phyloP scores from a whole-genome alignment of 2,113 vertebrate species.

The Pomatostomus ruficeps region DNA sequence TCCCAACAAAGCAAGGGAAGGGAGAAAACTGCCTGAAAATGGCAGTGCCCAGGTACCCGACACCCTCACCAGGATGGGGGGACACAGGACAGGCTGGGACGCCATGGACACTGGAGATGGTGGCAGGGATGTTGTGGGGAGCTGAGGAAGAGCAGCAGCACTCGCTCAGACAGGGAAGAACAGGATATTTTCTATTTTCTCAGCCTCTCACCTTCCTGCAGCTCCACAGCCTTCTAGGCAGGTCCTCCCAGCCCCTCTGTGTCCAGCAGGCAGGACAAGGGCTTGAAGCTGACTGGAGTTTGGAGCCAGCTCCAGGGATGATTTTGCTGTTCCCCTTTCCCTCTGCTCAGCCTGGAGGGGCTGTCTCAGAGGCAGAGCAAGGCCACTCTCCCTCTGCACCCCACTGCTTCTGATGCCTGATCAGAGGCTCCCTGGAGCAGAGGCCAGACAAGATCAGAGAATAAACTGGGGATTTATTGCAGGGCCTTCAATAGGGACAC shows the following conservation, averaged over 20 bases:
- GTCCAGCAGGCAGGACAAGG: background rate
- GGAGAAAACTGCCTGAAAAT: rapidly evolving
- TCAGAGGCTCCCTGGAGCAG: too few relatives aligned
- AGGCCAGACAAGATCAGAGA: too few relatives aligned
- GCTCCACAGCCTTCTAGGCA: background rate
- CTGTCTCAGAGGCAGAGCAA: background rate
- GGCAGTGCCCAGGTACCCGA: background rate
- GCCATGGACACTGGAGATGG: background rate
- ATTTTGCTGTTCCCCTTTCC: background rate
- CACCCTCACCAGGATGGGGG: background rate
- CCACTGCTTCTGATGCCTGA: too few relatives aligned
- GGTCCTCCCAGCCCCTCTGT: background rate
- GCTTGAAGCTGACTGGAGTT: constrained; percentile 8
- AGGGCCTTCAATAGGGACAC: too few relatives aligned
- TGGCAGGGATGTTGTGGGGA: background rate
- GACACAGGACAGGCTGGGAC: background rate
- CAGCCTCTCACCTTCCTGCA: constrained; percentile 33
- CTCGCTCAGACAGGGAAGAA: background rate
- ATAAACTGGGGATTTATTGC: too few relatives aligned
- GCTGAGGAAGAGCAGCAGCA: background rate
- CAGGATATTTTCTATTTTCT: constrained; percentile 26
- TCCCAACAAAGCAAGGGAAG: background rate
- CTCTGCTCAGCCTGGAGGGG: background rate
- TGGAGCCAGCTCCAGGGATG: background rate
- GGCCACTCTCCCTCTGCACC: background rate